A percentile compares a stretch with the other conserved stretches of the same genome.
phyloP scores from a whole-genome alignment of 2,797 vertebrate species.

The Coendou prehensilis region DNA sequence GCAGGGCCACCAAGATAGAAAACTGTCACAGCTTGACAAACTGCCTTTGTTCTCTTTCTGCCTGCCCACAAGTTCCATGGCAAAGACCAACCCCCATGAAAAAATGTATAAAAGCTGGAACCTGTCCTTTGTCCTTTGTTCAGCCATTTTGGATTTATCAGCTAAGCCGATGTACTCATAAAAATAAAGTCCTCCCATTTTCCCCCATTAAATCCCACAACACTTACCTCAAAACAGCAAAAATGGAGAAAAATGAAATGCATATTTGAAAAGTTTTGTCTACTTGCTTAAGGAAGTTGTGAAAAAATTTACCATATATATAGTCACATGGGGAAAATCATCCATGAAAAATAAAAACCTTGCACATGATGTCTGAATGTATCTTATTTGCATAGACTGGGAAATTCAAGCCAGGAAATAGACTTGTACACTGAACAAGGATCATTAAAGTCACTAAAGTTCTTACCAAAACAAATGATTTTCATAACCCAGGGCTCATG shows the following conservation, averaged over 20 bases:
- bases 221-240: background rate
- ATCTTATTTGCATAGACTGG: background rate
- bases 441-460: background rate
- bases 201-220: background rate
- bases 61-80: background rate
- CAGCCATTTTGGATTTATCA: background rate
- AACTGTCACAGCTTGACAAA: background rate
- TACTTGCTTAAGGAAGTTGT: background rate
- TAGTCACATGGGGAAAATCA: background rate
- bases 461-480: background rate
- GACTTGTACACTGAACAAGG: background rate
- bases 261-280: background rate
- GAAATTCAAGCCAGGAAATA: background rate
- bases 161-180: background rate
- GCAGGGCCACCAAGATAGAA: background rate
- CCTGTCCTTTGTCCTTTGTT: background rate
- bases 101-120: background rate
- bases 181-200: too few species aligned
- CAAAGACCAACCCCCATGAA: background rate
- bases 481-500: background rate
- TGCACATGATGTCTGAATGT: background rate
- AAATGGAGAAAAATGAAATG: background rate
- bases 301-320: background rate
- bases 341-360: background rate
- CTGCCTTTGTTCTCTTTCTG: background rate